phyloP scores from a whole-genome alignment of 2,113 vertebrate genomes.

The Polypterus senegalus region DNA sequence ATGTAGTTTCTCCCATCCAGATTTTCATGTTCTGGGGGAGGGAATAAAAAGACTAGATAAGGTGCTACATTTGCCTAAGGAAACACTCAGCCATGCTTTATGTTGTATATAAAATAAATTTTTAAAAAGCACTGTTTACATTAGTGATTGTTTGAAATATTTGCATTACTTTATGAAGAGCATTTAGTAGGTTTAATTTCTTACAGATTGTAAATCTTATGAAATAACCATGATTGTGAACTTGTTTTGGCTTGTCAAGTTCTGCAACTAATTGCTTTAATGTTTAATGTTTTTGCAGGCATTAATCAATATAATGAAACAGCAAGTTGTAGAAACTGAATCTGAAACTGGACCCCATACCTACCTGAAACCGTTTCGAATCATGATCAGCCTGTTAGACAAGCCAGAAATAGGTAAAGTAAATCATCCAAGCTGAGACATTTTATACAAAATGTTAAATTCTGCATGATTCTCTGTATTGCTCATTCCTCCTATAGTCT shows the following conservation, averaged over 20 bases:
- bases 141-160: no score
- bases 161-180: background rate
- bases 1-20: no score
- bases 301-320: slow-evolving; percentile 70
- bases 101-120: no score
- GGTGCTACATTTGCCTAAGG: no score
- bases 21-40: no score
- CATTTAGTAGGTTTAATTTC: background rate
- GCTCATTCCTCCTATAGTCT: background rate
- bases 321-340: slow-evolving; percentile 53
- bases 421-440: background rate
- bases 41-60: no score
- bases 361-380: slow-evolving; percentile 81
- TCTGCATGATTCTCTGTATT: background rate
- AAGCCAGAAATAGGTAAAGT: slow-evolving; percentile 84
- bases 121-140: no score
- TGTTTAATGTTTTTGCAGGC: slow-evolving; percentile 44
- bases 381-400: slow-evolving; percentile 83
- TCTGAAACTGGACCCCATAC: slow-evolving; percentile 54
- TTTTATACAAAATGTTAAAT: background rate
- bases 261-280: background rate
- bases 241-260: background rate
- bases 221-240: background rate
- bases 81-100: no score
- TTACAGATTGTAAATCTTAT: background rate